Conservation (phyloP, 2,888 invertebrate genomes). For the Gryllus longicercus region DNA sequence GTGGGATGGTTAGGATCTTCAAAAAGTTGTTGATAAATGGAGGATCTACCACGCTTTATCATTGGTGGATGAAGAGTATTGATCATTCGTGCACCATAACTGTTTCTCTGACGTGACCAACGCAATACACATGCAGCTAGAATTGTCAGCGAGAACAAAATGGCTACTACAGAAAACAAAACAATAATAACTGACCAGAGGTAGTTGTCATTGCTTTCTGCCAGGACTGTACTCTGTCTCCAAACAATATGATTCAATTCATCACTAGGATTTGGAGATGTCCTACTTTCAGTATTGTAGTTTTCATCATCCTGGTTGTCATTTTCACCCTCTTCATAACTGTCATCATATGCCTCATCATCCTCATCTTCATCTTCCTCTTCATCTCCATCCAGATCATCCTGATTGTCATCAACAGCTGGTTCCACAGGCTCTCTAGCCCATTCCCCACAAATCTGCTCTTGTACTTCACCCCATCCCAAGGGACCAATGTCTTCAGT, state of each 20-base stretch:
- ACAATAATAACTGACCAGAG: not conserved
- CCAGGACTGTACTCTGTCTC: not conserved
- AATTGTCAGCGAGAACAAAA: not conserved
- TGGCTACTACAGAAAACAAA: slow-evolving; percentile 3
- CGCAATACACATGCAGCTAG: not conserved
- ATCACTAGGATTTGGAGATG: no score
- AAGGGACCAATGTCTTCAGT: not conserved
- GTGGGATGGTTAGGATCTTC: slow-evolving; percentile 17
- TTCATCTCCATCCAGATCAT: not conserved
- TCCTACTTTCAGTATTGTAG: no score
- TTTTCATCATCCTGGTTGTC: not conserved
- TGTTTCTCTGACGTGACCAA: not conserved
- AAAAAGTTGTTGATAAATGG: not conserved
- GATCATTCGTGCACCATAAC: not conserved
- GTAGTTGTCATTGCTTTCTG: not conserved
- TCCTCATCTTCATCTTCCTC: not conserved
- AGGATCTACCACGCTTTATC: not conserved
- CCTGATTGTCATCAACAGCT: not conserved
- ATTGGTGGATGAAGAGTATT: not conserved
- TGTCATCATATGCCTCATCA: not conserved
- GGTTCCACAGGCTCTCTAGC: not conserved
- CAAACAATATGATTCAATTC: not conserved
- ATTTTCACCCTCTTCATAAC: not conserved
- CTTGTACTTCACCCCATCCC: not conserved
- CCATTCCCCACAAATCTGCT: not conserved